These are phyloP conservation scores for Onychorhynchus coronatus DNA, from an alignment of 2,113 vertebrate species.

Conservation along the genomic window DNA sequence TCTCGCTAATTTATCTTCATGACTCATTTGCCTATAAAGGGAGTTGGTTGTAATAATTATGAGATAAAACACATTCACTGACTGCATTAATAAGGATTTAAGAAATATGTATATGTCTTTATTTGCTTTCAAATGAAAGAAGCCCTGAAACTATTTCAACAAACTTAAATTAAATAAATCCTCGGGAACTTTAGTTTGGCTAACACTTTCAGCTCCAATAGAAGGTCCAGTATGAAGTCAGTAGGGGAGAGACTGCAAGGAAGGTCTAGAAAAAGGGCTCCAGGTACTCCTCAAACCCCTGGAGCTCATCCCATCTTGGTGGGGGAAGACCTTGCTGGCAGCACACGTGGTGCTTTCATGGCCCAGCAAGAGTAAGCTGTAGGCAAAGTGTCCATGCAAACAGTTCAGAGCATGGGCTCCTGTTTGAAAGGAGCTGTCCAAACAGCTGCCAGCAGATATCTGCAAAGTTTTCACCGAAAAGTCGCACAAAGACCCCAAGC, in stretches of 20 bases:
- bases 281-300: not conserved
- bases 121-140: not conserved
- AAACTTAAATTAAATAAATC: not conserved
- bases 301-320: not conserved
- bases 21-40: not conserved
- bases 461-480: not conserved
- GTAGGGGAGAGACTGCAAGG: not conserved
- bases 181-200: not conserved
- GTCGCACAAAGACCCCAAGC: rapidly evolving
- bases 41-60: not conserved
- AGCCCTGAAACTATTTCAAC: not conserved
- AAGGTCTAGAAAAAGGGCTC: not conserved
- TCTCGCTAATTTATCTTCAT: not conserved
- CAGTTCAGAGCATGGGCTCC: not conserved
- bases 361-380: not conserved
- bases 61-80: not conserved
- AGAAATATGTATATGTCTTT: not conserved
- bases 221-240: not conserved
- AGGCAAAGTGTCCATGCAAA: not conserved
- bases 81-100: not conserved
- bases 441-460: not conserved
- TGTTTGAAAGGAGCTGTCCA: not conserved
- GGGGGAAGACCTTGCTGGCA: not conserved
- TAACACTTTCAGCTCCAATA: not conserved
- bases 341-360: rapidly evolving